These are phyloP conservation scores for Todiramphus chloris DNA, from an alignment of 2,113 vertebrate genomes.

Conservation along the genomic window DNA sequence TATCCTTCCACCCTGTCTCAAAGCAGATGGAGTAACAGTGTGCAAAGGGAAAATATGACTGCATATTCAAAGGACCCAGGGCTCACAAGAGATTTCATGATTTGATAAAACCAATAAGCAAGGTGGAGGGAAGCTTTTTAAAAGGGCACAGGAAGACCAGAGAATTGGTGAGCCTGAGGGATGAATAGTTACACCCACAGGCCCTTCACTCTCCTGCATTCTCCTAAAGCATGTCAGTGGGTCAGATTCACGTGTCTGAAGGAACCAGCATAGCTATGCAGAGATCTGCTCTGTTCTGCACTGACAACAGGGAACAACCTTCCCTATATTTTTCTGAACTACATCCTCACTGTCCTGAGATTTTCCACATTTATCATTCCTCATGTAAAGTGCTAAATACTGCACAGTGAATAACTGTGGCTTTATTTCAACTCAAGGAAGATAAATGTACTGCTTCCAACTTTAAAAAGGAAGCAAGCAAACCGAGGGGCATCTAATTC, in stretches of 20 bases:
- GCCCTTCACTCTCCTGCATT: neutral
- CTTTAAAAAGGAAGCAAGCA: conserved; percentile 33
- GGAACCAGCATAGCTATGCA: neutral
- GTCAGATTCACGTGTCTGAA: neutral
- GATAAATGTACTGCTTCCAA: conserved; percentile 35
- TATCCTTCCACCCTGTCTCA: conserved; percentile 42
- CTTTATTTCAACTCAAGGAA: conserved; percentile 27
- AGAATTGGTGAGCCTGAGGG: neutral
- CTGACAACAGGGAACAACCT: neutral
- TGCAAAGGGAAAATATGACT: neutral
- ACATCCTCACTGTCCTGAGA: neutral
- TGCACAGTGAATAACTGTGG: conserved; percentile 10
- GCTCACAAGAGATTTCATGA: neutral
- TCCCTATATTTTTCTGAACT: neutral
- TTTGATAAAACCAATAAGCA: conserved; percentile 28
- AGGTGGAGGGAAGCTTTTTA: neutral
- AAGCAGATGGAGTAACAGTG: conserved; percentile 30
- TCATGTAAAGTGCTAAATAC: conserved; percentile 11
- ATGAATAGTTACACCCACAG: neutral
- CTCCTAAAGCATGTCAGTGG: neutral
- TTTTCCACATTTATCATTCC: conserved; percentile 15
- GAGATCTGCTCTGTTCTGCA: neutral
- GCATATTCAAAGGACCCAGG: conserved; percentile 25
- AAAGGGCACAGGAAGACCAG: neutral
- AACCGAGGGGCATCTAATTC: neutral